Evolutionary conservation across 2,888 invertebrate genomes (phyloP).

Genomic region (Myopa testacea): DNA sequence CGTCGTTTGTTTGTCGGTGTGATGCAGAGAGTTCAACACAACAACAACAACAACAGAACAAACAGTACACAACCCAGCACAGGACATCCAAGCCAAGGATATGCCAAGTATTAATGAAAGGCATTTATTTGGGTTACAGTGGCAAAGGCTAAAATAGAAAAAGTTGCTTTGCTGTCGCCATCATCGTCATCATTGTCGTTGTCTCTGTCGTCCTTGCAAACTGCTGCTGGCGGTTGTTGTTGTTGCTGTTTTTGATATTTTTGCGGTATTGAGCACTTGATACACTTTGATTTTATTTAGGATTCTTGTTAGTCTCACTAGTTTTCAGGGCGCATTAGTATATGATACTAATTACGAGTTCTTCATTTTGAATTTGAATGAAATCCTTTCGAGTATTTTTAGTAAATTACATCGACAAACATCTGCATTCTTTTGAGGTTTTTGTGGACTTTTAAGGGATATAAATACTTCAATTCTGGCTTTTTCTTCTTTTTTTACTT

Average conservation of each 20-base stretch:
- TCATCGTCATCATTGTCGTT: not conserved
- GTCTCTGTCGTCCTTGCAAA: not conserved
- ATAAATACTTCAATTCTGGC: no score
- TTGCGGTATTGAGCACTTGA: not conserved
- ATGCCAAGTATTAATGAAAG: constrained; percentile 33
- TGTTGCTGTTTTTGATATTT: not conserved
- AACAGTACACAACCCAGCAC: not conserved
- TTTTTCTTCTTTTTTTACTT: no score
- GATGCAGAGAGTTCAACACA: not conserved
- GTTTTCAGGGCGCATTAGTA: not conserved
- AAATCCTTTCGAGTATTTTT: not conserved
- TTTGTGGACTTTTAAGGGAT: not conserved
- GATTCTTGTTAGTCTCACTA: not conserved
- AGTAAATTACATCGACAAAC: not conserved
- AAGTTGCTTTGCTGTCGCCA: constrained; percentile 6
- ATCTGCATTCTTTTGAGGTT: not conserved
- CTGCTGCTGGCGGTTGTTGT: no score
- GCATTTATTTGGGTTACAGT: constrained; percentile 34
- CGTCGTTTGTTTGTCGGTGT: not conserved
- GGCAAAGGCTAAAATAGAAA: constrained; percentile 31
- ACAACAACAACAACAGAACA: not conserved
- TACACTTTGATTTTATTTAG: not conserved
- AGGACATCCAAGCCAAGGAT: constrained; percentile 19
- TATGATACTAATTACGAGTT: not conserved
- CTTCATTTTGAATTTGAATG: no score